Conservation (phyloP, 2,797 vertebrate genomes). For the Phrynocephalus forsythii region DNA sequence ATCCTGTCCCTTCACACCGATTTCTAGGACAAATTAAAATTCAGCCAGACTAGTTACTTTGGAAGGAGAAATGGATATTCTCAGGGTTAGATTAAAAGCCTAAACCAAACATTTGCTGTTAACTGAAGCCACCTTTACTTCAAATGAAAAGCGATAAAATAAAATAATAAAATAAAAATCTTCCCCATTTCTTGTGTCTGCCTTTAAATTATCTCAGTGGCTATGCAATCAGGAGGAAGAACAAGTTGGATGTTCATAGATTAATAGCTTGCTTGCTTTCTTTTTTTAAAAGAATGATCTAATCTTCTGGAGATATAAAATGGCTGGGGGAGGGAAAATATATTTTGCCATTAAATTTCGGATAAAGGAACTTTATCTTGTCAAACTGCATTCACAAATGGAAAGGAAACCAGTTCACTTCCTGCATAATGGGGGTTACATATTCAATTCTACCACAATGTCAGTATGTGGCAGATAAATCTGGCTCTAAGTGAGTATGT, state of each 20-base stretch:
- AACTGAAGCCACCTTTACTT: conserved; percentile 8
- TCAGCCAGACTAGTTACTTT: neutral
- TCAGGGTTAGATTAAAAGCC: neutral
- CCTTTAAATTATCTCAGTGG: conserved; percentile 23
- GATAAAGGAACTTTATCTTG: conserved; percentile 72
- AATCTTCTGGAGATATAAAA: conserved; percentile 67
- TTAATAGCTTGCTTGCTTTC: conserved; percentile 11
- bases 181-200: conserved; percentile 11
- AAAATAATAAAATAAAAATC: neutral
- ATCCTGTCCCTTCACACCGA: no score
- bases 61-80: neutral
- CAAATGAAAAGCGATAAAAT: neutral
- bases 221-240: conserved; percentile 16
- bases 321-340: conserved; percentile 55
- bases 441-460: conserved; percentile 59
- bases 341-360: conserved; percentile 67
- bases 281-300: conserved; percentile 46
- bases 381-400: conserved; percentile 67
- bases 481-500: neutral
- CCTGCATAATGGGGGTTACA: conserved; percentile 67
- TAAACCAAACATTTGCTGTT: conserved; percentile 26
- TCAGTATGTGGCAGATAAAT: neutral
- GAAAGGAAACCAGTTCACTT: conserved; percentile 65
- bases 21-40: neutral
- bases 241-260: fast-evolving